These are phyloP conservation scores for Epistrophella euchroma DNA, from an alignment of 2,888 invertebrate genomes.

Conservation along the genomic window DNA sequence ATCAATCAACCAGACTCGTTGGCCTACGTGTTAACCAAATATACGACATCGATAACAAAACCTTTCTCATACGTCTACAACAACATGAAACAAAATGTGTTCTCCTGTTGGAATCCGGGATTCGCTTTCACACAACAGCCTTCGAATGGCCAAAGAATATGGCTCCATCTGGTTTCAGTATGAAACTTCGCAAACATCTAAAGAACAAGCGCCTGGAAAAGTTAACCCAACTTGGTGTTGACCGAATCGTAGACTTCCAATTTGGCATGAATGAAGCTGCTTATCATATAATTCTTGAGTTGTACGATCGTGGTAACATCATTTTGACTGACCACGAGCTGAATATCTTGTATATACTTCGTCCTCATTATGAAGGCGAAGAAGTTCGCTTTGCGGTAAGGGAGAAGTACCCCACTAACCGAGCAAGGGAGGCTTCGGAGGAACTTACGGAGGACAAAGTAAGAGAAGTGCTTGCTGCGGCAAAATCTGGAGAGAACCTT, in stretches of 20 bases:
- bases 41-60: conserved; percentile 98
- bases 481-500: conserved; percentile 90
- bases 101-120: conserved; percentile 96
- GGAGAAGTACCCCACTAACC: conserved; percentile 94
- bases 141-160: conserved; percentile 99
- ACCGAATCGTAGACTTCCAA: conserved; percentile 96
- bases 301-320: conserved; percentile 98
- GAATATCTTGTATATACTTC: conserved; percentile 95
- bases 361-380: conserved; percentile 96
- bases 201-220: conserved; percentile 96
- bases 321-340: conserved; percentile 95
- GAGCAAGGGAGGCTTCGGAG: conserved; percentile 87
- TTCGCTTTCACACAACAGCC: conserved; percentile 95
- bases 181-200: conserved; percentile 99
- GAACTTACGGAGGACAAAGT: conserved; percentile 85
- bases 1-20: conserved; percentile 86
- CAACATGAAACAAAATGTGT: conserved; percentile 94
- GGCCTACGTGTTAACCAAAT: conserved; percentile 98
- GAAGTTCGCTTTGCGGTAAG: conserved; percentile 94
- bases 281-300: conserved; percentile 96
- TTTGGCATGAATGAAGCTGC: conserved; percentile 97
- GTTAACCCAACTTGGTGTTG: conserved; percentile 93
- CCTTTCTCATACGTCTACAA: conserved; percentile 95
- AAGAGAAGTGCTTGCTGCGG: conserved; percentile 86
- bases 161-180: conserved; percentile 97